A percentile compares a stretch with the other conserved stretches of the same genome.
phyloP scores from a whole-genome alignment of 1,140 invertebrate genomes.

The Plodia interpunctella region DNA sequence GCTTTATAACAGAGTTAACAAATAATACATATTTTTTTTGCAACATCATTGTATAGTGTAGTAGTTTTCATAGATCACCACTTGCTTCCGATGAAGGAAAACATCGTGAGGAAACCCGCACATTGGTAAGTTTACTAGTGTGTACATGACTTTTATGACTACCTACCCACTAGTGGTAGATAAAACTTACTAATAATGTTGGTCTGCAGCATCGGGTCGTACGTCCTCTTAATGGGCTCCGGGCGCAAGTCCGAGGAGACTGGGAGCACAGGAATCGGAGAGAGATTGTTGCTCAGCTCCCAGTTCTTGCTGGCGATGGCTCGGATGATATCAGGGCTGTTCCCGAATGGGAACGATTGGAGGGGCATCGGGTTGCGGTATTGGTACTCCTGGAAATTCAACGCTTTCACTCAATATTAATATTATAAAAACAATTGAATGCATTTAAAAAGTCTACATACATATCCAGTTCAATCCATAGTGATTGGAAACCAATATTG shows the following conservation, averaged over 20 bases:
- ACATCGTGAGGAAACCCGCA: too few relatives aligned
- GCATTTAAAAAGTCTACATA: too few relatives aligned
- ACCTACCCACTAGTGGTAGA: background rate
- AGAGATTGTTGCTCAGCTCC: slow-evolving; percentile 67
- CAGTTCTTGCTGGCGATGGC: slow-evolving; percentile 57
- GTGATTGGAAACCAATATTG: too few relatives aligned
- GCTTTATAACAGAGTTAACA: too few relatives aligned
- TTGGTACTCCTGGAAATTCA: slow-evolving; percentile 47
- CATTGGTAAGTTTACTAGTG: too few relatives aligned
- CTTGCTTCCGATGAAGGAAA: too few relatives aligned
- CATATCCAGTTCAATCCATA: too few relatives aligned
- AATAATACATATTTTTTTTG: too few relatives aligned
- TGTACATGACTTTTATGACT: too few relatives aligned
- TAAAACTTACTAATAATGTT: slow-evolving; percentile 58
- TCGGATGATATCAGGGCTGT: slow-evolving; percentile 52
- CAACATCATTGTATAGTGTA: too few relatives aligned
- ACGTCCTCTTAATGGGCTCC: slow-evolving; percentile 60
- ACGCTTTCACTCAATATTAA: background rate
- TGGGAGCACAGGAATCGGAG: slow-evolving; percentile 46
- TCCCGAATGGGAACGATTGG: slow-evolving; percentile 60
- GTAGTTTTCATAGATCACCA: too few relatives aligned
- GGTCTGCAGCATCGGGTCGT: slow-evolving; percentile 68
- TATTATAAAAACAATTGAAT: slow-evolving; percentile 9
- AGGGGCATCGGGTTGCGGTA: slow-evolving; percentile 42
- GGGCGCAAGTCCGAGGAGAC: slow-evolving; percentile 52